Conservation (phyloP, 1,140 invertebrate genomes). For the Laupala kohalensis region DNA sequence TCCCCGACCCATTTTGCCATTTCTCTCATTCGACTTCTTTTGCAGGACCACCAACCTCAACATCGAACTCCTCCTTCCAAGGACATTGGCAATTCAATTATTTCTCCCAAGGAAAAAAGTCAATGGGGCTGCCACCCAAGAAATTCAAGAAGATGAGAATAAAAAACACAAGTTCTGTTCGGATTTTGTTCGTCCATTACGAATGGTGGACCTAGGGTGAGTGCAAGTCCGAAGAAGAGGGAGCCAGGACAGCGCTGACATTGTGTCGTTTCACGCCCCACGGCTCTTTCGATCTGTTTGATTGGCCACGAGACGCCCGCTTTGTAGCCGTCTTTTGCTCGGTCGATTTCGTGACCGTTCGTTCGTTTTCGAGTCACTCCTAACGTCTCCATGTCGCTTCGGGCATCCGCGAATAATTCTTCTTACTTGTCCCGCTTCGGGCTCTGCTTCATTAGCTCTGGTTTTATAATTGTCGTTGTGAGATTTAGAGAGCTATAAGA, state of each 20-base stretch:
- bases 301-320: not conserved
- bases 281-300: not conserved
- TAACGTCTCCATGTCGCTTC: too few species aligned
- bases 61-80: not conserved
- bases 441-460: not conserved
- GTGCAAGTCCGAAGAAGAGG: too few species aligned
- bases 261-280: not conserved
- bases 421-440: not conserved
- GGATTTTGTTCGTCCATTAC: too few species aligned
- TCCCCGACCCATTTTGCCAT: too few species aligned
- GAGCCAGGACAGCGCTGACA: not conserved
- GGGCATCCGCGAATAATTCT: too few species aligned
- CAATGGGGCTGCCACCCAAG: not conserved
- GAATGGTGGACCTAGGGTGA: too few species aligned
- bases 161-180: not conserved
- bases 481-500: not conserved
- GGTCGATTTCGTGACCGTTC: not conserved
- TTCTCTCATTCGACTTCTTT: not conserved
- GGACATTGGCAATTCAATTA: not conserved
- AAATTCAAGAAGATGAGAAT: not conserved
- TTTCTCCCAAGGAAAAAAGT: not conserved
- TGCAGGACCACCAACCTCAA: not conserved
- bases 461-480: not conserved
- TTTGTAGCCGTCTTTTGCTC: not conserved
- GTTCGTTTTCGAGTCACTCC: not conserved